Conservation (phyloP, 30 jellyfish, hydroid and myxozoan genomes). For the Aurelia sp. region DNA sequence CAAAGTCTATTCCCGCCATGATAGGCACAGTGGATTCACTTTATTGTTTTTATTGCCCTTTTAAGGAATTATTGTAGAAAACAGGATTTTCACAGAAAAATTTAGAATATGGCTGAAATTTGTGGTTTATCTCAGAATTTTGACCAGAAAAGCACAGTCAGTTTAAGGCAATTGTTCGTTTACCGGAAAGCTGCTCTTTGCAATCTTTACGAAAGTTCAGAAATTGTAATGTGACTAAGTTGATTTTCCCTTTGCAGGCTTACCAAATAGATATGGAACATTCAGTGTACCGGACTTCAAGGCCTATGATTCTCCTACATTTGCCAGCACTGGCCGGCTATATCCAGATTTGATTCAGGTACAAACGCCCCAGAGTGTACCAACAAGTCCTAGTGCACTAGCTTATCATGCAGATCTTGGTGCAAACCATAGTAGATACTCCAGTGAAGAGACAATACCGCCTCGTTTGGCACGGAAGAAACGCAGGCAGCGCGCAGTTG, state of each 20-base stretch:
- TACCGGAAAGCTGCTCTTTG: no score
- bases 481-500: not conserved
- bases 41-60: no score
- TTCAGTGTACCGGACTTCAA: conserved; percentile 56
- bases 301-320: not conserved
- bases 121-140: no score
- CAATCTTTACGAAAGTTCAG: no score
- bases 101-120: no score
- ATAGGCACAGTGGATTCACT: no score
- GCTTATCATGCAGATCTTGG: not conserved
- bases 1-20: no score
- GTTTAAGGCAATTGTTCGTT: no score
- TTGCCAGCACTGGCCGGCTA: not conserved
- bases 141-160: no score
- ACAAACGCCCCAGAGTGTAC: conserved; percentile 10
- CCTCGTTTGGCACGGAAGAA: conserved; percentile 26
- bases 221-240: no score
- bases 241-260: not conserved
- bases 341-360: conserved; percentile 54
- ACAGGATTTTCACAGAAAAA: no score
- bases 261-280: conserved; percentile 45
- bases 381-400: conserved; percentile 14
- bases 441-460: conserved; percentile 28
- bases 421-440: not conserved
- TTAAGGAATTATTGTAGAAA: no score